Percentiles rank a stretch among this genome's conserved stretches.
Evolutionary conservation across 1,140 invertebrate species (phyloP).

Genomic region (Cydia strobilella): DNA sequence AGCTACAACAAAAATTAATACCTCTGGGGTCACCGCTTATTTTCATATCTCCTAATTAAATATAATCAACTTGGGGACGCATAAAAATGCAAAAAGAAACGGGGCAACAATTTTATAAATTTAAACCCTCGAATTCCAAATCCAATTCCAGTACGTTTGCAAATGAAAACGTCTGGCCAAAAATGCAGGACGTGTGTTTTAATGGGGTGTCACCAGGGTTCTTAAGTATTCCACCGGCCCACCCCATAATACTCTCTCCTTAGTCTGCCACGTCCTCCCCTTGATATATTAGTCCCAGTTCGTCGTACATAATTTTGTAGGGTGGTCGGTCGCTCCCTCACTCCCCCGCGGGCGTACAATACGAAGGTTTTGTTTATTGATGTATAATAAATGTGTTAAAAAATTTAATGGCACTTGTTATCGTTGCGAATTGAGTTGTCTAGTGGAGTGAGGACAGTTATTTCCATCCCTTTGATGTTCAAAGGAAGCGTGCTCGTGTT

Average conservation of each 20-base stretch:
- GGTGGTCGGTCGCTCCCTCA: conserved; percentile 61
- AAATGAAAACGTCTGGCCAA: conserved; percentile 75
- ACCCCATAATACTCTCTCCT: conserved; percentile 77
- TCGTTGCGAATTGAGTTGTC: conserved; percentile 20
- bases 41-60: conserved; percentile 6
- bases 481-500: background rate
- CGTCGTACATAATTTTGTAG: conserved; percentile 80
- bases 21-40: conserved; percentile 6
- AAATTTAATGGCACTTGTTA: conserved; percentile 39
- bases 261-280: conserved; percentile 77
- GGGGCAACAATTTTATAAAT: conserved; percentile 5
- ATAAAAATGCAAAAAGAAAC: conserved; percentile 4
- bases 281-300: conserved; percentile 80
- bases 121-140: conserved; percentile 33
- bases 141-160: conserved; percentile 41
- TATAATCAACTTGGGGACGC: conserved; percentile 3
- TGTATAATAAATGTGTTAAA: conserved; percentile 56
- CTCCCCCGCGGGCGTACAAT: conserved; percentile 58
- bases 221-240: conserved; percentile 78
- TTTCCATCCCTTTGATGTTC: conserved; percentile 32
- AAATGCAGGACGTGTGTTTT: conserved; percentile 77
- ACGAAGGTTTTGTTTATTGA: conserved; percentile 74
- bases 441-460: conserved; percentile 17
- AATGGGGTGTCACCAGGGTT: conserved; percentile 78
- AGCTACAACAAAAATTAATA: background rate